Percentiles rank a stretch among this genome's conserved stretches.
Evolutionary conservation across 2,113 vertebrate species (phyloP).

Genomic region (Uropsilus gracilis): DNA sequence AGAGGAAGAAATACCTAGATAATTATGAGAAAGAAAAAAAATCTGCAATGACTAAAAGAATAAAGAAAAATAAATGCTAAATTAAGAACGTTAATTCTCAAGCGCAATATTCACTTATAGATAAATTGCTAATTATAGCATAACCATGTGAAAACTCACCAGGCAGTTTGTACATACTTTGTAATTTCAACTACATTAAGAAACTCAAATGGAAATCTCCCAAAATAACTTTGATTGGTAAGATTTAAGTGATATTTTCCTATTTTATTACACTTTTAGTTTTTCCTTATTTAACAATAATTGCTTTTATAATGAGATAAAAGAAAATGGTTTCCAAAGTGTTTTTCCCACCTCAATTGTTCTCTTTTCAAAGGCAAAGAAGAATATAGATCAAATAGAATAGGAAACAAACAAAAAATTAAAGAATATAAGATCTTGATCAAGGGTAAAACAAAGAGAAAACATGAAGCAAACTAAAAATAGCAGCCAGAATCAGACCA

Average conservation of each 20-base stretch:
- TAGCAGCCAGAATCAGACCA: background rate
- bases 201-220: conserved; percentile 38
- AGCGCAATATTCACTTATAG: background rate
- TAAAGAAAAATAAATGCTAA: conserved; percentile 24
- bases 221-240: conserved; percentile 40
- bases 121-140: conserved; percentile 1
- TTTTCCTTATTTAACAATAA: conserved; percentile 61
- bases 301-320: conserved; percentile 10
- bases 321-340: conserved; percentile 15
- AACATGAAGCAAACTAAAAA: background rate
- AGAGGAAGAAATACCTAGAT: background rate
- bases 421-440: conserved; percentile 2
- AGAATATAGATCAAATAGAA: background rate
- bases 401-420: background rate
- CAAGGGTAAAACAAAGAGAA: background rate
- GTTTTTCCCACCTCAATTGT: background rate
- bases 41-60: background rate
- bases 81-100: conserved; percentile 27
- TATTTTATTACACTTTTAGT: background rate
- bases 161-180: background rate
- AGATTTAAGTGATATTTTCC: background rate
- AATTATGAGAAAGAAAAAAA: background rate
- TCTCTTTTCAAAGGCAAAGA: conserved; percentile 21
- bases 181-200: background rate
- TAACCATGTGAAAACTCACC: background rate